A percentile compares a stretch with the other conserved stretches of the same genome.
phyloP scores from a whole-genome alignment of 2,888 invertebrate species.

The Alloplasta piceator region DNA sequence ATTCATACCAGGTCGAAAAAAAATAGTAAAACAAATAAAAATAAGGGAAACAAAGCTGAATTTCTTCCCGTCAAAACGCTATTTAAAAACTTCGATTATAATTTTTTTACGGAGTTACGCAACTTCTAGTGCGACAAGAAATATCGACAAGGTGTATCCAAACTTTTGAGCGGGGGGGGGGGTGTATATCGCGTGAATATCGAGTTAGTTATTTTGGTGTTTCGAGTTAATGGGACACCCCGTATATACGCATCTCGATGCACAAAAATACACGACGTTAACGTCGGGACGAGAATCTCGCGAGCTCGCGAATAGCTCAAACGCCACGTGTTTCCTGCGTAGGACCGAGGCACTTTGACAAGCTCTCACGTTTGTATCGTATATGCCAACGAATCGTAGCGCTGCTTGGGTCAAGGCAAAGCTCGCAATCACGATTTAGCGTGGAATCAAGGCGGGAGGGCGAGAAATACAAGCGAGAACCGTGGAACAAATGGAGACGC shows the following conservation, averaged over 20 bases:
- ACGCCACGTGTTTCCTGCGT: slow-evolving; percentile 51
- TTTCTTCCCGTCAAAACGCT: too few species aligned
- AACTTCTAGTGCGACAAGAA: too few species aligned
- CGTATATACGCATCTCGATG: slow-evolving; percentile 26
- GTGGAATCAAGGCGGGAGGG: not conserved
- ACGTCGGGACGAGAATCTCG: slow-evolving; percentile 55
- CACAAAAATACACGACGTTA: slow-evolving; percentile 50
- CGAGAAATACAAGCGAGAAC: not conserved
- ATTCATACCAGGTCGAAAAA: too few species aligned
- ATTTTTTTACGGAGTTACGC: too few species aligned
- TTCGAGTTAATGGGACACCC: too few species aligned
- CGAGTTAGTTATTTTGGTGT: too few species aligned
- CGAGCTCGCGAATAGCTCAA: slow-evolving; percentile 58
- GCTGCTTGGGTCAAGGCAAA: slow-evolving; percentile 48
- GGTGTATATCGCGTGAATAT: too few species aligned
- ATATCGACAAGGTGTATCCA: too few species aligned
- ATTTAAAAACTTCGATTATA: too few species aligned
- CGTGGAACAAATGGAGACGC: slow-evolving; percentile 52
- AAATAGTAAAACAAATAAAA: too few species aligned
- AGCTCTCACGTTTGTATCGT: not conserved
- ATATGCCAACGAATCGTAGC: slow-evolving; percentile 44
- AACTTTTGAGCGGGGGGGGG: too few species aligned
- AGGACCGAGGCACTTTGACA: slow-evolving; percentile 19
- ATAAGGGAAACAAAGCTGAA: too few species aligned
- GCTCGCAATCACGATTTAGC: slow-evolving; percentile 12